These are phyloP conservation scores for Tanypteryx hageni DNA, from an alignment of 2,888 invertebrate genomes.

Conservation along the genomic window DNA sequence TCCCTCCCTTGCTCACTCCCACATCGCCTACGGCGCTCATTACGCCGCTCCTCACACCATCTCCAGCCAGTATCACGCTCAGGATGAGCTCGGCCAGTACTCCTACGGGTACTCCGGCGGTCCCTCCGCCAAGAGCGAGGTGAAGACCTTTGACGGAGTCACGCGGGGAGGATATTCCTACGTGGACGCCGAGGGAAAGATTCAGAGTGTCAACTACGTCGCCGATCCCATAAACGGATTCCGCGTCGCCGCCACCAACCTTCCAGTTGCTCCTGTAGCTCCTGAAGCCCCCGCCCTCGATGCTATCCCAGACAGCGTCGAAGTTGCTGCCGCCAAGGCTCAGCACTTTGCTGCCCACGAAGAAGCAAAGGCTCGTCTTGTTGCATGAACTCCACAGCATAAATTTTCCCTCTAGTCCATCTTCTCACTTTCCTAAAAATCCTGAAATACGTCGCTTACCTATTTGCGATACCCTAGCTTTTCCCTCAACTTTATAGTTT, in stretches of 20 bases:
- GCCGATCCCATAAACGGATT: constrained; percentile 65
- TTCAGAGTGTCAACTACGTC: constrained; percentile 70
- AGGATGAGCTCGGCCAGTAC: constrained; percentile 79
- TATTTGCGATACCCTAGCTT: constrained; percentile 4
- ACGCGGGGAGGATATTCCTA: constrained; percentile 81
- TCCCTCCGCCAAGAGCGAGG: constrained; percentile 81
- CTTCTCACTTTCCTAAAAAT: neutral
- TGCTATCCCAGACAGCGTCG: constrained; percentile 72
- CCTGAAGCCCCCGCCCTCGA: constrained; percentile 22
- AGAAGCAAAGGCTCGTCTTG: constrained; percentile 72
- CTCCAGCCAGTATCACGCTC: constrained; percentile 76
- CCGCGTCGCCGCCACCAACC: constrained; percentile 72
- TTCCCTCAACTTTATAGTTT: neutral
- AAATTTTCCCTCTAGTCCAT: neutral
- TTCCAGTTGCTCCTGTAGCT: constrained; percentile 68
- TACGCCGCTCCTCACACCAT: neutral
- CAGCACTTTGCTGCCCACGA: constrained; percentile 77
- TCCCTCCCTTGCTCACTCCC: neutral
- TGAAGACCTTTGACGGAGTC: constrained; percentile 77
- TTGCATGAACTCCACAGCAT: neutral
- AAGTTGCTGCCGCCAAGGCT: constrained; percentile 77
- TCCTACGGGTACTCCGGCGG: constrained; percentile 82
- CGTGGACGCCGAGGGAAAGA: constrained; percentile 79
- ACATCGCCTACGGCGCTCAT: neutral
- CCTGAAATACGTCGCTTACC: neutral